Conservation (phyloP, 2,797 vertebrate genomes). For the Lacerta viridis region DNA sequence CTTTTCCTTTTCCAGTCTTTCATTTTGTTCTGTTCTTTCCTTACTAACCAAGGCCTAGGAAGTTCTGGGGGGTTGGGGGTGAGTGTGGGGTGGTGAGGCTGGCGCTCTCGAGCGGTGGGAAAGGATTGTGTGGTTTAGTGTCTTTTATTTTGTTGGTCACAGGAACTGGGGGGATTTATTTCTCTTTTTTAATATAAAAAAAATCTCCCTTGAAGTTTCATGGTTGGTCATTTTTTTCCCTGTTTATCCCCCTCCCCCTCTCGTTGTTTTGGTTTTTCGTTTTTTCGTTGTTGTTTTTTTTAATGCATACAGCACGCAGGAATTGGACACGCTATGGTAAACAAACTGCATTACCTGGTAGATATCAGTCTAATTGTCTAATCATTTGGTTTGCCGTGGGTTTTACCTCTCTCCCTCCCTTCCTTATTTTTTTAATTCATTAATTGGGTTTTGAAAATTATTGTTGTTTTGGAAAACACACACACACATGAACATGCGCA, state of each 20-base stretch:
- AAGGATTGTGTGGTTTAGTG: constrained; percentile 35
- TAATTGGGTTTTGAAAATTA: constrained; percentile 40
- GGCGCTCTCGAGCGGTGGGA: background rate
- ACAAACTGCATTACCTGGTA: constrained; percentile 99
- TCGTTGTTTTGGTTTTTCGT: constrained; percentile 39
- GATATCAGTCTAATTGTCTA: constrained; percentile 99
- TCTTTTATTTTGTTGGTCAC: constrained; percentile 33
- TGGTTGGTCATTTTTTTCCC: constrained; percentile 89
- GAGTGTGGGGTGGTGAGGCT: background rate
- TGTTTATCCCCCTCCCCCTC: constrained; percentile 76
- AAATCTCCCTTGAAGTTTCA: constrained; percentile 83
- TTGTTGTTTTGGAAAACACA: constrained; percentile 1
- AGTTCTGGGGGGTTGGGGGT: constrained; percentile 1
- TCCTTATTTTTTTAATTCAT: constrained; percentile 81
- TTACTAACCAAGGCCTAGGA: constrained; percentile 86
- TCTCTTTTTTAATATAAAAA: constrained; percentile 34
- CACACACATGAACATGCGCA: background rate
- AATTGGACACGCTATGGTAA: constrained; percentile 99
- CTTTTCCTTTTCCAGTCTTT: constrained; percentile 83
- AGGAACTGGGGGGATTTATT: constrained; percentile 57
- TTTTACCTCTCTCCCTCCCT: constrained; percentile 79
- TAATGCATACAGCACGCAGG: constrained; percentile 89
- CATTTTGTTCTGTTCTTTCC: constrained; percentile 74
- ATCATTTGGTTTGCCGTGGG: constrained; percentile 95
- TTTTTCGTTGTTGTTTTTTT: constrained; percentile 41